phyloP scores from a whole-genome alignment of 2,113 vertebrate species.

The Charina bottae region DNA sequence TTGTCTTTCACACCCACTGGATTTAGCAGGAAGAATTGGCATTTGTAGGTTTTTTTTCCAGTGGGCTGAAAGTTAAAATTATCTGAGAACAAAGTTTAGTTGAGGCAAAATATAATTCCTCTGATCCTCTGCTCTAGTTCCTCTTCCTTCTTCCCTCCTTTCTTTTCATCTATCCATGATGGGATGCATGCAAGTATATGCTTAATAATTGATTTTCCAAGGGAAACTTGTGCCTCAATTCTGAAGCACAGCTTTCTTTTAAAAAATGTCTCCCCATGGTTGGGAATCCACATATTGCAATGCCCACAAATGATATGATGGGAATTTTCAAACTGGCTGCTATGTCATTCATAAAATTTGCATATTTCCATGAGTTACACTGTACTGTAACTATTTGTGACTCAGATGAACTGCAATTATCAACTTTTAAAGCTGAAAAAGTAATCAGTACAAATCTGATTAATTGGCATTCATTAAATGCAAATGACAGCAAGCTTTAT shows the following conservation, averaged over 20 bases:
- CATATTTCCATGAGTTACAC: neutral
- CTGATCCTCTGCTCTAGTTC: slow-evolving; percentile 44
- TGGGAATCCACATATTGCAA: neutral
- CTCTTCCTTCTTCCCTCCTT: slow-evolving; percentile 17
- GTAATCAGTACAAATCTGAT: neutral
- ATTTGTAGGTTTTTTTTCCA: slow-evolving; percentile 27
- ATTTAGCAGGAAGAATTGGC: slow-evolving; percentile 46
- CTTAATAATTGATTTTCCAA: neutral
- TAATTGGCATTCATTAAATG: neutral
- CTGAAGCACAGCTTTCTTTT: neutral
- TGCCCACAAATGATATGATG: neutral
- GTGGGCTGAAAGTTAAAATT: slow-evolving; percentile 19
- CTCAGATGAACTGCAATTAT: neutral
- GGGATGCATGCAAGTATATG: slow-evolving; percentile 21
- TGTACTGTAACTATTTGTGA: neutral
- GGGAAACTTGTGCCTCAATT: neutral
- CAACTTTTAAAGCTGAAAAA: neutral
- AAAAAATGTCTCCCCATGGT: too few relatives aligned
- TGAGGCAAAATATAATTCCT: slow-evolving; percentile 37
- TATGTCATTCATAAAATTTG: neutral
- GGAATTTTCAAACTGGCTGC: neutral
- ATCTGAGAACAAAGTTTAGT: slow-evolving; percentile 45
- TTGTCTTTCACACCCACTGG: slow-evolving; percentile 12
- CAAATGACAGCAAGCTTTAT: neutral
- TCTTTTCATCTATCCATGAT: slow-evolving; percentile 44